Percentiles rank a stretch among this genome's conserved stretches.
Evolutionary conservation across 2,888 invertebrate genomes (phyloP).

Genomic region (Sthenelais limicola): DNA sequence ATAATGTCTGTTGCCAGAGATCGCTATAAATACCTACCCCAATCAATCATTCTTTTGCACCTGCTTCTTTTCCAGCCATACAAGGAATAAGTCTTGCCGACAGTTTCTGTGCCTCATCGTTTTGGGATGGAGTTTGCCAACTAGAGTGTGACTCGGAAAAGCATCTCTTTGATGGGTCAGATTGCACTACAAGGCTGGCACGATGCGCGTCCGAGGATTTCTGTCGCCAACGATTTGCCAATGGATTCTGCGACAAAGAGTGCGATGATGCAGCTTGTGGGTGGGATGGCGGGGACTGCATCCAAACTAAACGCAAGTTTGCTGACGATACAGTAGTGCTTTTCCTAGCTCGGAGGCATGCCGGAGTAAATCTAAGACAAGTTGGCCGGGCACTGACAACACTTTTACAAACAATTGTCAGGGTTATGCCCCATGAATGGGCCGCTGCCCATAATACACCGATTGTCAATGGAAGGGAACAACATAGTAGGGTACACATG

Average conservation of each 20-base stretch:
- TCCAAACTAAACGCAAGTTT: constrained; percentile 38
- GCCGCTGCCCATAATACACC: constrained; percentile 7
- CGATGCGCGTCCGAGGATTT: constrained; percentile 26
- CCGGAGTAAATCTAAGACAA: constrained; percentile 29
- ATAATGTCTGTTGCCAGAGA: too few species aligned
- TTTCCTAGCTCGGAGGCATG: constrained; percentile 36
- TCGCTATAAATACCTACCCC: too few species aligned
- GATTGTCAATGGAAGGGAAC: not conserved
- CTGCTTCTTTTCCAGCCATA: constrained; percentile 25
- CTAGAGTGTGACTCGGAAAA: constrained; percentile 44
- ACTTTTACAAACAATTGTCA: constrained; percentile 46
- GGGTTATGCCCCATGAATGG: constrained; percentile 45
- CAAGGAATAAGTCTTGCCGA: not conserved
- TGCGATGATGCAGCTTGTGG: constrained; percentile 45
- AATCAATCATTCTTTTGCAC: too few species aligned
- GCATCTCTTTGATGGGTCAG: constrained; percentile 48
- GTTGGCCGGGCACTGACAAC: constrained; percentile 44
- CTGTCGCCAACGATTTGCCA: constrained; percentile 42
- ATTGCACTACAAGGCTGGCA: constrained; percentile 38
- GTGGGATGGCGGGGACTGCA: constrained; percentile 52
- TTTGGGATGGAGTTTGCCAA: constrained; percentile 47
- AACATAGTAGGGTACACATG: not conserved
- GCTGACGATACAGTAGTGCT: constrained; percentile 46
- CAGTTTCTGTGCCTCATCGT: constrained; percentile 34
- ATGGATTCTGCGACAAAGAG: constrained; percentile 48